phyloP scores from a whole-genome alignment of 64 coral and sea anemone species.

The Orbicella faveolata region DNA sequence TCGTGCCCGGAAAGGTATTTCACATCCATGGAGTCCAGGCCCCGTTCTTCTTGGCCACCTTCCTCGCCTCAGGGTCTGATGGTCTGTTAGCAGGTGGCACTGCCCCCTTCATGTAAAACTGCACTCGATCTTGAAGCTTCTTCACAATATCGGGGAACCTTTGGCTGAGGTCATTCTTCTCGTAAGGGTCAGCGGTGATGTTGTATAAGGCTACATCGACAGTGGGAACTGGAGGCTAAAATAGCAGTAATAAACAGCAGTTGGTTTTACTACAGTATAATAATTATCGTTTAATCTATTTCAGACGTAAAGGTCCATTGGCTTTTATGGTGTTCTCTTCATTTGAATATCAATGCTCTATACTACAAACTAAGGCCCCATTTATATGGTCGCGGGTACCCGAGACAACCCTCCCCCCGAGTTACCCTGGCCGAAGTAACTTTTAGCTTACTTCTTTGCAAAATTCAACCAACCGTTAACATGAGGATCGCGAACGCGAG shows the following conservation, averaged over 20 bases:
- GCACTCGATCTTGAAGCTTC: slow-evolving; percentile 43
- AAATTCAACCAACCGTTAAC: too few relatives aligned
- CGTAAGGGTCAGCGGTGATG: slow-evolving; percentile 68
- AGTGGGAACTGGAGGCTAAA: slow-evolving; percentile 2
- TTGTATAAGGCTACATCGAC: slow-evolving; percentile 48
- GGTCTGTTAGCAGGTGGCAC: slow-evolving; percentile 46
- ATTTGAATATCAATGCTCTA: too few relatives aligned
- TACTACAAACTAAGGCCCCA: too few relatives aligned
- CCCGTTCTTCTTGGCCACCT: slow-evolving; percentile 37
- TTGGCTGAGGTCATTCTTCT: slow-evolving; percentile 49
- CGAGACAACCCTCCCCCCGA: too few relatives aligned
- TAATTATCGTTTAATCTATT: too few relatives aligned
- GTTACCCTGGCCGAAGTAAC: too few relatives aligned
- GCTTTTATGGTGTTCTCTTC: too few relatives aligned
- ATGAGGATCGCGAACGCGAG: too few relatives aligned
- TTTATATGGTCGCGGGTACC: too few relatives aligned
- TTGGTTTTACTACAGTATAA: too few relatives aligned
- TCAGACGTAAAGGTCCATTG: too few relatives aligned
- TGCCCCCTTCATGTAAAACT: slow-evolving; percentile 46
- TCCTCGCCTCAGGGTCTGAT: slow-evolving; percentile 29
- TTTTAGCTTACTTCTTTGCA: too few relatives aligned
- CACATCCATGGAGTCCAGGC: slow-evolving; percentile 57
- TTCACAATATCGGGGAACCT: slow-evolving; percentile 42
- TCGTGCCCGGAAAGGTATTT: neutral
- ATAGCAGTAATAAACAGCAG: neutral